Evolutionary conservation across 1,140 invertebrate genomes (phyloP), one percentile per base, ranked within the genome.

Genomic region (Brachionus manjavacas): DNA sequence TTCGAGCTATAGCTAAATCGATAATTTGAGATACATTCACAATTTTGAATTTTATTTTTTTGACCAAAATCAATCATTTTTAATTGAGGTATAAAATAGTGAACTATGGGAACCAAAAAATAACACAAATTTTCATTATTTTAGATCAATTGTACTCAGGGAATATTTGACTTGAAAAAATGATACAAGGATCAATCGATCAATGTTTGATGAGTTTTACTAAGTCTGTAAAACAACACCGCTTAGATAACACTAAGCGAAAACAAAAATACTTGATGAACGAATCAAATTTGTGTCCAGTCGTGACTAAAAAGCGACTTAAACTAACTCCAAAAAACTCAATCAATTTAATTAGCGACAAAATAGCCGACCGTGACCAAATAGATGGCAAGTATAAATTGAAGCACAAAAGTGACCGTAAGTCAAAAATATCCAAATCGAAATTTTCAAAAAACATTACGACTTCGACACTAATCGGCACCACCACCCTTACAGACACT

Each of bases 91-190:
- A 76, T 76, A 76, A 49, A 76, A 49, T 25, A 23, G 25, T 20
- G 72, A 49, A n/a, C 25, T 49, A 43, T 76, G 72, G 72, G 72
- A 76, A 76, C 20, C 9, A 25, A 31, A 76, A 76, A 76, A 74
- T 74, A 46, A 76, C 16, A 12, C 16, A 49, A 23, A 25, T 28
- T 76, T 31, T 76, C 25, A 14, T 25, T 14, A n/a, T 28, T 76
- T 76, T 76, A 76, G 43, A 76, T 76, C 16, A 76, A 41, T 74
- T 74, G 31, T 74, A 46, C 31, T 35, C 16, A 9, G 72, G 72
- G 43, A 25, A 76, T 76, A 76, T 76, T 76, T 76, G 25, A 76
- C 39, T 49, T 49, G 9, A 76, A 76, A 76, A 76, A 49, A 76
- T 76, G 72, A 76, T 76, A 76, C 72, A 20, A 46, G 72, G 72